A percentile compares a stretch with the other conserved stretches of the same genome.
Conservation (phyloP, 2,113 vertebrate species). For the Trogon melanurus region DNA sequence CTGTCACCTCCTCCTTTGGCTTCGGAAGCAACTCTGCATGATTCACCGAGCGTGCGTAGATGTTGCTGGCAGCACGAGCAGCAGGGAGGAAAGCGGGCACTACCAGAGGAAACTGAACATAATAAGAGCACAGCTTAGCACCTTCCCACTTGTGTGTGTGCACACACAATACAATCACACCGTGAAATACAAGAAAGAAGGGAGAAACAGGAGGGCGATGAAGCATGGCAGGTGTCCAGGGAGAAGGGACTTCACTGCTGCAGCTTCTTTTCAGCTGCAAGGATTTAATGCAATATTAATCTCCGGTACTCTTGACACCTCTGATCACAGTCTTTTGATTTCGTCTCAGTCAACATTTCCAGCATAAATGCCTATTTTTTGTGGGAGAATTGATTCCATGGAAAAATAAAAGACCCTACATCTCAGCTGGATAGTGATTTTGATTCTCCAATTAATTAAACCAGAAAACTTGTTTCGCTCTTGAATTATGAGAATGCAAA, state of each 20-base stretch:
- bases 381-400: not conserved
- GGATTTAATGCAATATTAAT: constrained; percentile 30
- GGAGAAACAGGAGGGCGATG: not conserved
- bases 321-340: constrained; percentile 14
- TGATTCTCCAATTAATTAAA: constrained; percentile 1
- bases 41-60: not conserved
- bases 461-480: not conserved
- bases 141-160: not conserved
- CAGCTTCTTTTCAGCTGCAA: not conserved
- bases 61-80: not conserved
- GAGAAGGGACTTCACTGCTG: constrained; percentile 7
- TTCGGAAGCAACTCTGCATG: not conserved
- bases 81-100: not conserved
- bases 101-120: not conserved
- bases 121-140: not conserved
- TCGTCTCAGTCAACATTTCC: not conserved
- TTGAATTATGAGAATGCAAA: not conserved
- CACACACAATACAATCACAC: not conserved
- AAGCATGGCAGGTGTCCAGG: not conserved
- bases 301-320: not conserved
- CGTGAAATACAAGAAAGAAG: not conserved
- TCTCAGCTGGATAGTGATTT: not conserved
- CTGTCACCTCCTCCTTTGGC: constrained; percentile 23
- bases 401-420: not conserved
- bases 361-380: not conserved